phyloP scores from a whole-genome alignment of 2,797 vertebrate genomes.

The Nannoperca obscura region DNA sequence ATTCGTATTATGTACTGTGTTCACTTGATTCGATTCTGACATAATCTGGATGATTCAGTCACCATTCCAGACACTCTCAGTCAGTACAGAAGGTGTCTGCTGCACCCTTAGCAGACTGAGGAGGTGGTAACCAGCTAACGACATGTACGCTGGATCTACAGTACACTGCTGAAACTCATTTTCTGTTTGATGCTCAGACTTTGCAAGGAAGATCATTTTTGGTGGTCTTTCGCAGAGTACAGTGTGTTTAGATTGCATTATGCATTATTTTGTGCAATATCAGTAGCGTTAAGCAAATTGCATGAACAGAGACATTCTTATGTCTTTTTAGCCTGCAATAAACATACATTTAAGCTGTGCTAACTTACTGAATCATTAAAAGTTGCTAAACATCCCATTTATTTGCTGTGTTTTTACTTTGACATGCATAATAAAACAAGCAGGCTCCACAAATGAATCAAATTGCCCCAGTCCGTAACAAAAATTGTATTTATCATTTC shows the following conservation, averaged over 20 bases:
- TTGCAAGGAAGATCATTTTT: conserved; percentile 12
- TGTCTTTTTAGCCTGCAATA: neutral
- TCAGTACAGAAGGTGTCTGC: conserved; percentile 64
- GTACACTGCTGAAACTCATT: conserved; percentile 18
- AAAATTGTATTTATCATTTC: conserved; percentile 10
- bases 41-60: conserved; percentile 62
- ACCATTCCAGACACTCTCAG: conserved; percentile 44
- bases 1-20: conserved; percentile 13
- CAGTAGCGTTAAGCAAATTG: neutral
- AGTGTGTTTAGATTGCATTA: neutral
- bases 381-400: neutral
- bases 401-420: neutral
- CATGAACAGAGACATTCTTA: neutral
- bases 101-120: conserved; percentile 54
- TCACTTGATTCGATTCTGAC: conserved; percentile 45
- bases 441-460: conserved; percentile 7
- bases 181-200: conserved; percentile 22
- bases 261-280: neutral
- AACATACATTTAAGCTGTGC: neutral
- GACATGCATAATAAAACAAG: neutral
- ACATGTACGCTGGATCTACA: conserved; percentile 38
- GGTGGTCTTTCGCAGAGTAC: neutral
- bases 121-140: conserved; percentile 60
- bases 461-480: conserved; percentile 3
- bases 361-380: neutral